Evolutionary conservation across 2,113 vertebrate species (phyloP), one percentile per base, ranked within the genome.

Genomic region (Dasypus novemcinctus): DNA sequence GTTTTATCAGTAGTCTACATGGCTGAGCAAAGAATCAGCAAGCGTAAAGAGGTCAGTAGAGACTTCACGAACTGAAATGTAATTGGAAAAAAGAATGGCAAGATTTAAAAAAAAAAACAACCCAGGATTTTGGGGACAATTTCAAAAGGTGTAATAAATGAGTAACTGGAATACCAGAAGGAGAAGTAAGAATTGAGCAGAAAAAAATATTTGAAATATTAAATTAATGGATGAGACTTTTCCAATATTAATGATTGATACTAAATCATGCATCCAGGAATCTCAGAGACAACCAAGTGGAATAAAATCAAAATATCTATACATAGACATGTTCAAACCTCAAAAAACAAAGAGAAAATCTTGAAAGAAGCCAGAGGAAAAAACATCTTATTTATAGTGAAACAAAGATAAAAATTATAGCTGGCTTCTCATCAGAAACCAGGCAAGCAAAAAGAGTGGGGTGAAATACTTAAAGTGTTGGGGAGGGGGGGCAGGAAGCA

Each of bases 261-360:
- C 46, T 57, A 80, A 89, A 59, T 29, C 20, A 52, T 23, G 41
- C 7, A 74, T 31, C 7, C 36, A 43, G 57, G 49, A 87, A 75
- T 68, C 36, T 82, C 59, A 80, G 7, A 92, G 36, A 85, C 72
- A 8, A 23, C 82, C 33, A 41, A 49, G 27, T 41, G 69, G 75
- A 33, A 49, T 79, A 72, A 59, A 64, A 3, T 13, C n/a, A 63
- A 21, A 64, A 79, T 15, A 41, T 36, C 84, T 80, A 43, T 3
- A 17, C 29, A 1, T 18, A 79, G 18, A 3, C 29, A 46, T 57
- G 54, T 38, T 85, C 23, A 88, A 74, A 91, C 25, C 63, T 5
- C n/a, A 92, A 41, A 93, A 93, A 87, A 72, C 80, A 18, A 80
- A 20, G 52, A 82, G 46, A 79, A 90, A 85, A 81, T 81, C 59